Conservation (phyloP, 1,140 invertebrate species). For the Proctacanthus coquilletti region DNA sequence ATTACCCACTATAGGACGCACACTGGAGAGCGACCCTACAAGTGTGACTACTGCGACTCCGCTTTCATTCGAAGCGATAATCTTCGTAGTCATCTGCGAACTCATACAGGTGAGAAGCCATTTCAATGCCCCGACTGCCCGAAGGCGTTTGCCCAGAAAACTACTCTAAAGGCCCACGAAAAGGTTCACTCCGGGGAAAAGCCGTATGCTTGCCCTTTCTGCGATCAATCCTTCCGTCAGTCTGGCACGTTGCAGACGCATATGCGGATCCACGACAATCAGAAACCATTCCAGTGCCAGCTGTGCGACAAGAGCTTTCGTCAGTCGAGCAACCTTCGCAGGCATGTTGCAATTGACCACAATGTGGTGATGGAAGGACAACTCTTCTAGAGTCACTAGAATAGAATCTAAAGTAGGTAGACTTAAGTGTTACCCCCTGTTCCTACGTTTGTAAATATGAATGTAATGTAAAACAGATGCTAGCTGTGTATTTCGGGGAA, state of each 20-base stretch:
- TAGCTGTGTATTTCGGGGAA: too few species aligned
- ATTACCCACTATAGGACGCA: neutral
- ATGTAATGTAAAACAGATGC: too few species aligned
- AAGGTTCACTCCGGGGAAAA: slow-evolving; percentile 15
- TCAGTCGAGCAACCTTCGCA: slow-evolving; percentile 17
- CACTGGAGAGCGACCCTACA: neutral
- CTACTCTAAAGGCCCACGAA: slow-evolving; percentile 33
- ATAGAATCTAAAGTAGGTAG: too few species aligned
- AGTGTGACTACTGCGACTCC: neutral
- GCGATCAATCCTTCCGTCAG: slow-evolving; percentile 30
- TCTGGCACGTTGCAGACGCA: slow-evolving; percentile 34
- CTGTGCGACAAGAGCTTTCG: slow-evolving; percentile 35
- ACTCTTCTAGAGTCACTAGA: too few species aligned
- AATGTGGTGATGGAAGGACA: too few species aligned
- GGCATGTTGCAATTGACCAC: neutral
- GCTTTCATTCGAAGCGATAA: neutral
- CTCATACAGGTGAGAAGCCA: neutral
- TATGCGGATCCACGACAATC: slow-evolving; percentile 49
- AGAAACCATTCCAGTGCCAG: slow-evolving; percentile 52
- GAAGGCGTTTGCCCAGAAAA: slow-evolving; percentile 33
- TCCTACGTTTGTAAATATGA: too few species aligned
- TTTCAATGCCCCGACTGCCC: neutral
- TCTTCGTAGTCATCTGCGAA: neutral
- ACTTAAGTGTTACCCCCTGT: too few species aligned
- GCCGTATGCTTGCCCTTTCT: neutral